Conservation (phyloP, 1,140 invertebrate species). For the Phthorimaea operculella region DNA sequence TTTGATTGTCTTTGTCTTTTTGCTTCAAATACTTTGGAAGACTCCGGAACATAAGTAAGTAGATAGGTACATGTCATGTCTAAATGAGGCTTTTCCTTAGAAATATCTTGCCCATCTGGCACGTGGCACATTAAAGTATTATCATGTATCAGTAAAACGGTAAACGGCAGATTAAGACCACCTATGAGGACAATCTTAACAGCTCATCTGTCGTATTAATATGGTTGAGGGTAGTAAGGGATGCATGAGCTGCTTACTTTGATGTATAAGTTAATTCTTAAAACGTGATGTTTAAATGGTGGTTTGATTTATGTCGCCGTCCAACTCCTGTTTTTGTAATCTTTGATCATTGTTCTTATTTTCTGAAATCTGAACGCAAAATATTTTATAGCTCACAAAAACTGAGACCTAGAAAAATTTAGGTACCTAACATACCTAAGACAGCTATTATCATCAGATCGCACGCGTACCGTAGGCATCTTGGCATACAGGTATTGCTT, state of each 20-base stretch:
- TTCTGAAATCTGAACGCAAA: too few species aligned
- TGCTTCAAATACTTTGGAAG: too few species aligned
- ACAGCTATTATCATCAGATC: too few species aligned
- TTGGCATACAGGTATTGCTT: too few species aligned
- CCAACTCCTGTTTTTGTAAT: too few species aligned
- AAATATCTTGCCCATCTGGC: slow-evolving; percentile 8
- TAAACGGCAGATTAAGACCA: slow-evolving; percentile 45
- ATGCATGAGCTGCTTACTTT: slow-evolving; percentile 7
- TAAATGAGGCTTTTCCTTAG: background rate
- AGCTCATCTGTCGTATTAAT: slow-evolving; percentile 39
- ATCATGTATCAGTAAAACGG: slow-evolving; percentile 25
- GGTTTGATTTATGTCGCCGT: background rate
- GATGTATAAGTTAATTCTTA: slow-evolving; percentile 8
- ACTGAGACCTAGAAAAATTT: too few species aligned
- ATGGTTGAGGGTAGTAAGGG: background rate
- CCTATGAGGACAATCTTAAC: slow-evolving; percentile 37
- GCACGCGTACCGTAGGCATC: too few species aligned
- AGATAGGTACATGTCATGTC: background rate
- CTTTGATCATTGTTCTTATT: too few species aligned
- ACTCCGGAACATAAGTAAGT: background rate
- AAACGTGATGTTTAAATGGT: slow-evolving; percentile 12
- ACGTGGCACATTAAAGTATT: slow-evolving; percentile 31
- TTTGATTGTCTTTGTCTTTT: background rate
- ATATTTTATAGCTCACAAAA: too few species aligned
- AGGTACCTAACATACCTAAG: too few species aligned